Conservation (phyloP, 2,113 vertebrate species). For the Xyrauchen texanus region DNA sequence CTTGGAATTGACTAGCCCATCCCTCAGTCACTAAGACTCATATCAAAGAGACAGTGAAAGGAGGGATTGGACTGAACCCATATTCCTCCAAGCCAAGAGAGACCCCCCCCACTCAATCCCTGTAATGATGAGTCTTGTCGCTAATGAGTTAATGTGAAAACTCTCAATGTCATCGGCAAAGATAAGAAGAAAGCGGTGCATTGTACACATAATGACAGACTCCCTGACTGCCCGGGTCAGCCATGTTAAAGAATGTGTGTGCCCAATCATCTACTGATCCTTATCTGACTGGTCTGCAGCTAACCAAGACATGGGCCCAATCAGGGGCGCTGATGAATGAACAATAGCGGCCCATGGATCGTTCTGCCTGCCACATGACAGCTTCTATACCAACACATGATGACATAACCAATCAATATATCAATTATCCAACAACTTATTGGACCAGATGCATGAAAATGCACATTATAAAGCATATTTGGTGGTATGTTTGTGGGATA, state of each 20-base stretch:
- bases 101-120: slow-evolving; percentile 59
- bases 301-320: slow-evolving; percentile 88
- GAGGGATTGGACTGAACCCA: slow-evolving; percentile 35
- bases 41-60: slow-evolving; percentile 29
- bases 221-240: slow-evolving; percentile 90
- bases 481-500: slow-evolving; percentile 17
- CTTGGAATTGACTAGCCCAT: slow-evolving; percentile 29
- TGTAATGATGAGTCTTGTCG: slow-evolving; percentile 91
- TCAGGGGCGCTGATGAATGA: slow-evolving; percentile 93
- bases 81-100: slow-evolving; percentile 61
- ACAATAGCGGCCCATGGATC: slow-evolving; percentile 90
- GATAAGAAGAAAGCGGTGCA: slow-evolving; percentile 95
- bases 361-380: slow-evolving; percentile 80
- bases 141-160: slow-evolving; percentile 98
- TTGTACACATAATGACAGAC: slow-evolving; percentile 94
- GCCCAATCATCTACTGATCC: slow-evolving; percentile 97
- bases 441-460: slow-evolving; percentile 76
- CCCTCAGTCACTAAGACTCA: slow-evolving; percentile 26
- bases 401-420: slow-evolving; percentile 96
- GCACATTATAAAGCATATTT: slow-evolving; percentile 63
- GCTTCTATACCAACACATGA: slow-evolving; percentile 88
- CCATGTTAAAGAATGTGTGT: slow-evolving; percentile 99
- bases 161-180: slow-evolving; percentile 93
- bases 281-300: slow-evolving; percentile 92
- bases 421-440: slow-evolving; percentile 92